These are phyloP conservation scores for Chaetodon auriga DNA, from an alignment of 2,113 vertebrate species.

Conservation along the genomic window DNA sequence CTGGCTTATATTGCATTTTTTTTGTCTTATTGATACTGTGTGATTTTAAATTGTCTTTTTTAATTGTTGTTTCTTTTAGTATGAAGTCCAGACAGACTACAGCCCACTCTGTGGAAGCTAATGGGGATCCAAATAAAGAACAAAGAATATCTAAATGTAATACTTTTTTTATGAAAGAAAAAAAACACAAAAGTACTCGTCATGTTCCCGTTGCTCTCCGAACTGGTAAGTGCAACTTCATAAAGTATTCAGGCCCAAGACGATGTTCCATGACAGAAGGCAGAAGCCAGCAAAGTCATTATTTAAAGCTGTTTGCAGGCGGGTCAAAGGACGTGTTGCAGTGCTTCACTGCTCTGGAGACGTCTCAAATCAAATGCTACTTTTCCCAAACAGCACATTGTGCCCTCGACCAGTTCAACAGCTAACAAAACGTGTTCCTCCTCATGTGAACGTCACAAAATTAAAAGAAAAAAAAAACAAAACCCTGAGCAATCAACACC, in stretches of 20 bases:
- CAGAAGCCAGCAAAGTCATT: not conserved
- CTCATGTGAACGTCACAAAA: not conserved
- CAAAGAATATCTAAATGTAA: too few relatives aligned
- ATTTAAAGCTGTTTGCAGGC: not conserved
- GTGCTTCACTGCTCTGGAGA: not conserved
- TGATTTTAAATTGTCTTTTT: too few relatives aligned
- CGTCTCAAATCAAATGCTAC: not conserved
- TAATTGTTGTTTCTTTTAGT: too few relatives aligned
- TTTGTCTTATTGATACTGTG: too few relatives aligned
- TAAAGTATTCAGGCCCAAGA: not conserved
- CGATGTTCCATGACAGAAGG: not conserved
- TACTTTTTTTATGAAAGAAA: not conserved
- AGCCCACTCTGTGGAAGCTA: too few relatives aligned
- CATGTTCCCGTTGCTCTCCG: not conserved
- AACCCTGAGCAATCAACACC: not conserved
- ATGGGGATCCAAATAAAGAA: too few relatives aligned
- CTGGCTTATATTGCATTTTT: too few relatives aligned
- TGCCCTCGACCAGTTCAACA: not conserved
- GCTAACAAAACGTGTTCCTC: not conserved
- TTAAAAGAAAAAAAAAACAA: not conserved
- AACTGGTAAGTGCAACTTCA: not conserved
- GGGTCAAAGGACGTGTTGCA: not conserved
- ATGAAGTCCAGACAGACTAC: too few relatives aligned
- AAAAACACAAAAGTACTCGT: not conserved
- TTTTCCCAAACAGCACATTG: not conserved